A percentile compares a stretch with the other conserved stretches of the same genome.
Evolutionary conservation across 2,888 invertebrate genomes (phyloP).

Genomic region (Lepidocyrtoides sp.): DNA sequence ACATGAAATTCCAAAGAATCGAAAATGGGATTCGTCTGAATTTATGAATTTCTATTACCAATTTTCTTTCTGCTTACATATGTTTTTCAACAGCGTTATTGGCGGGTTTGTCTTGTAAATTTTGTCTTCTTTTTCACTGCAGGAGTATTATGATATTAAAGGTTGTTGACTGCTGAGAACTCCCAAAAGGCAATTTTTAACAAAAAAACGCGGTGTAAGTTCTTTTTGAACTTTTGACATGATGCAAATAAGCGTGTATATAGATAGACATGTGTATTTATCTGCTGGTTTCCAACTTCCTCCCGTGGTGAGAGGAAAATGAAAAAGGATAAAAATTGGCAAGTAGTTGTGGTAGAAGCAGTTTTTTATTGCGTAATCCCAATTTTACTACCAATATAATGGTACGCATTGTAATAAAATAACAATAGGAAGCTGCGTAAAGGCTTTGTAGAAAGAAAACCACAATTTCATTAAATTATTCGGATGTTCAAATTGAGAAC

Average conservation of each 20-base stretch:
- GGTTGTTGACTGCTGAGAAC: neutral
- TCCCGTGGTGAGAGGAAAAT: slow-evolving; percentile 2
- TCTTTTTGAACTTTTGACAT: slow-evolving; percentile 24
- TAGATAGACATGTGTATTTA: neutral
- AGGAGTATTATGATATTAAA: neutral
- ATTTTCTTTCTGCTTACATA: neutral
- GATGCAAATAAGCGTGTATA: neutral
- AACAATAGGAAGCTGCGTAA: slow-evolving; percentile 18
- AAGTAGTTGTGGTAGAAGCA: too few relatives aligned
- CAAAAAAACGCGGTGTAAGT: neutral
- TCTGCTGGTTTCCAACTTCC: neutral
- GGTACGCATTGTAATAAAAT: slow-evolving; percentile 12
- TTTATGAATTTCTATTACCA: slow-evolving; percentile 66
- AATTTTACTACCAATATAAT: slow-evolving; percentile 15
- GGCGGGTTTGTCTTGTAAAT: neutral
- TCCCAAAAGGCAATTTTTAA: neutral
- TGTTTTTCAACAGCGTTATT: neutral
- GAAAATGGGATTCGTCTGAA: slow-evolving; percentile 47
- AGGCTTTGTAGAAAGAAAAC: neutral
- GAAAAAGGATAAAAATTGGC: slow-evolving; percentile 37
- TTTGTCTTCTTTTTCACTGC: slow-evolving; percentile 35
- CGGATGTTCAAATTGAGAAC: neutral
- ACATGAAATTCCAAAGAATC: slow-evolving; percentile 17
- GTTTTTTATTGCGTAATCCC: slow-evolving; percentile 34
- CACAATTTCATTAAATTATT: slow-evolving; percentile 36